Percentiles rank a stretch among this genome's conserved stretches.
Conservation (phyloP, 2,888 invertebrate species). For the Cerastis rubricosa region DNA sequence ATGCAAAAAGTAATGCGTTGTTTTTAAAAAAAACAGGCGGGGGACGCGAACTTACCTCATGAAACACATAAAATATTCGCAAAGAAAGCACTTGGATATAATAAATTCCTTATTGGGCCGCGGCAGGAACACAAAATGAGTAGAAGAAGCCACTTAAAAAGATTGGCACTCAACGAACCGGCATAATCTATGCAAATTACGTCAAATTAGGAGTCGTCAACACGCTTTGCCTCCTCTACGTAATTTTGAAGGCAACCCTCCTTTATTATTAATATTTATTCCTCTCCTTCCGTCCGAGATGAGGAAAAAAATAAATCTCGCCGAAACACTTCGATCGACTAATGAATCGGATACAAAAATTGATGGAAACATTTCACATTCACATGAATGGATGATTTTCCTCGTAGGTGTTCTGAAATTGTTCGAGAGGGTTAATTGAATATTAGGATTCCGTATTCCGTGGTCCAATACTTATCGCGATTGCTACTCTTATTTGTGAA, state of each 20-base stretch:
- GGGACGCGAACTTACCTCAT: slow-evolving; percentile 71
- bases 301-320: slow-evolving; percentile 82
- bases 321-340: slow-evolving; percentile 80
- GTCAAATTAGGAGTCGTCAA: slow-evolving; percentile 90
- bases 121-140: slow-evolving; percentile 87
- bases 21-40: slow-evolving; percentile 64
- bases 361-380: slow-evolving; percentile 57
- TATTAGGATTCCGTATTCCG: neutral
- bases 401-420: slow-evolving; percentile 8
- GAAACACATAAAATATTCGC: slow-evolving; percentile 77
- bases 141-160: slow-evolving; percentile 90
- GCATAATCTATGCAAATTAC: slow-evolving; percentile 91
- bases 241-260: slow-evolving; percentile 89
- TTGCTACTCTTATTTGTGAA: neutral
- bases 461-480: neutral
- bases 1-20: slow-evolving; percentile 49
- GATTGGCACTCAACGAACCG: slow-evolving; percentile 90
- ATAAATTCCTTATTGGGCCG: slow-evolving; percentile 86
- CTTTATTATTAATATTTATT: slow-evolving; percentile 91
- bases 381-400: slow-evolving; percentile 18
- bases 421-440: slow-evolving; percentile 17
- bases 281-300: slow-evolving; percentile 84
- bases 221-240: slow-evolving; percentile 85
- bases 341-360: slow-evolving; percentile 86
- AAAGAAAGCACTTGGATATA: slow-evolving; percentile 82